phyloP scores from a whole-genome alignment of 2,888 invertebrate species.

The Phlogophora meticulosa region DNA sequence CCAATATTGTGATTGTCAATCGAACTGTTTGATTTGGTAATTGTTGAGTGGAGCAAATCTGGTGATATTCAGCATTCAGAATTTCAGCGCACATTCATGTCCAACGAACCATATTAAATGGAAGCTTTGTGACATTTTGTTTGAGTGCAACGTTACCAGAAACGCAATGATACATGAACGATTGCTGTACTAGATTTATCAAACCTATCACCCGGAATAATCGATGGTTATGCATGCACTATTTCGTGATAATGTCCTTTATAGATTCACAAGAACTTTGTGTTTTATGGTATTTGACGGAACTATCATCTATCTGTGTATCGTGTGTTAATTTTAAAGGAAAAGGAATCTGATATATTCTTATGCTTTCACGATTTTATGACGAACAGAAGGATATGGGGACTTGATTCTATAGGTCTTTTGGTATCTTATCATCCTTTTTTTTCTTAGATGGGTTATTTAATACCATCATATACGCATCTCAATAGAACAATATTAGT shows the following conservation, averaged over 20 bases:
- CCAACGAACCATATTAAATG: neutral
- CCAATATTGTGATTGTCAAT: slow-evolving; percentile 57
- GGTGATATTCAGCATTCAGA: slow-evolving; percentile 18
- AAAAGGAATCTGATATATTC: neutral
- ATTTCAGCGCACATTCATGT: slow-evolving; percentile 12
- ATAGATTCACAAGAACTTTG: neutral
- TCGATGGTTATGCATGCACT: neutral
- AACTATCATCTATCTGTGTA: neutral
- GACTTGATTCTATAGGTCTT: neutral
- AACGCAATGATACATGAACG: neutral
- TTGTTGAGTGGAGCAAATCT: slow-evolving; percentile 45
- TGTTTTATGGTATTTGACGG: neutral
- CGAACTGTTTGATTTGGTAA: slow-evolving; percentile 56
- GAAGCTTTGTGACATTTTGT: neutral
- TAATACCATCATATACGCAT: neutral
- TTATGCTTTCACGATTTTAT: neutral
- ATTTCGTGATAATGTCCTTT: slow-evolving; percentile 1
- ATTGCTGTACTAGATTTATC: neutral
- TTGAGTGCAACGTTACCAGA: neutral
- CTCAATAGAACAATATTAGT: neutral
- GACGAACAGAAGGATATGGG: too few species aligned
- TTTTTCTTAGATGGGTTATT: neutral
- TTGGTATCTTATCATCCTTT: neutral
- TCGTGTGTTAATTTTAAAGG: neutral
- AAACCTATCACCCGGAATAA: neutral